phyloP scores from a whole-genome alignment of 2,888 invertebrate genomes.

The Drosophila multiciliata region DNA sequence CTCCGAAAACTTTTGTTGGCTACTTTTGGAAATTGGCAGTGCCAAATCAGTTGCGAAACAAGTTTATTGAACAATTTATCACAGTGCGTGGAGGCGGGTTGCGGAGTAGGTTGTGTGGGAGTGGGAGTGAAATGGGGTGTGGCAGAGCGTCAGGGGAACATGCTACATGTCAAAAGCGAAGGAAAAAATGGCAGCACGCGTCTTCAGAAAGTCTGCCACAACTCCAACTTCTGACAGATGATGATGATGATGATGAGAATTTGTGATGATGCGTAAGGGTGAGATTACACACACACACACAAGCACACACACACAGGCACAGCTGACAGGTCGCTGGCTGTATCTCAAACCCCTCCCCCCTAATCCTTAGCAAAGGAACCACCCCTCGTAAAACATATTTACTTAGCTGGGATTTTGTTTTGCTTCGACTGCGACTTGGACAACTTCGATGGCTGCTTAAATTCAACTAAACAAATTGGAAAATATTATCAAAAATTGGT shows the following conservation, averaged over 20 bases:
- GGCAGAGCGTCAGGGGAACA: slow-evolving; percentile 2
- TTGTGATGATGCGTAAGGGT: slow-evolving; percentile 17
- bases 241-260: slow-evolving; percentile 41
- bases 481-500: slow-evolving; percentile 76
- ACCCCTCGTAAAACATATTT: slow-evolving; percentile 54
- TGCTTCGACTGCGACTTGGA: not conserved
- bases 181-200: slow-evolving; percentile 61
- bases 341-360: not conserved
- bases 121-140: not conserved
- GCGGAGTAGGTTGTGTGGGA: not conserved
- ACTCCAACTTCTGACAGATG: slow-evolving; percentile 11
- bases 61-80: slow-evolving; percentile 77
- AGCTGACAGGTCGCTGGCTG: slow-evolving; percentile 41
- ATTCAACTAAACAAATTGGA: slow-evolving; percentile 77
- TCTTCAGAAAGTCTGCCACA: slow-evolving; percentile 23
- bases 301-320: slow-evolving; percentile 14
- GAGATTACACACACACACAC: slow-evolving; percentile 8
- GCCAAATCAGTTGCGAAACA: slow-evolving; percentile 75
- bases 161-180: slow-evolving; percentile 48
- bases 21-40: slow-evolving; percentile 57
- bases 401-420: slow-evolving; percentile 58
- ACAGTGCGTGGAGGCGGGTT: slow-evolving; percentile 21
- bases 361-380: not conserved
- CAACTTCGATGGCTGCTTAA: slow-evolving; percentile 54
- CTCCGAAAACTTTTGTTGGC: slow-evolving; percentile 46